Evolutionary conservation across 2,797 vertebrate species (phyloP).

Genomic region (Loris lydekkerianus): DNA sequence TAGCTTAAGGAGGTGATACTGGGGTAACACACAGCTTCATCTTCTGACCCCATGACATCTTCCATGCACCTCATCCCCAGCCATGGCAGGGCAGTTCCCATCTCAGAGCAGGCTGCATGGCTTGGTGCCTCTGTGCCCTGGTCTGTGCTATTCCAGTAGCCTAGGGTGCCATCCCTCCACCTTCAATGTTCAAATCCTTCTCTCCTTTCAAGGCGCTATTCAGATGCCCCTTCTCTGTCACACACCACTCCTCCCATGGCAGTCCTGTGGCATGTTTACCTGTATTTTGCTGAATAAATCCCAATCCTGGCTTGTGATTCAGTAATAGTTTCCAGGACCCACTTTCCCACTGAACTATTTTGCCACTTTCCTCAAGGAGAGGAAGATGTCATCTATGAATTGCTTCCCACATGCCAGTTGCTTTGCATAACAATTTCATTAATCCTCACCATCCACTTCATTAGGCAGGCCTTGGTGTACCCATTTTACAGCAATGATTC

Average conservation of each 20-base stretch:
- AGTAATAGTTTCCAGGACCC: accelerated
- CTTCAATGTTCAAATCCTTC: no score
- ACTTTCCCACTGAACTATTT: neutral
- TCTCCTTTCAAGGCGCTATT: accelerated
- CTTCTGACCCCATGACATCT: no score
- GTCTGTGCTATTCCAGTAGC: accelerated
- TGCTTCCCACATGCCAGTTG: no score
- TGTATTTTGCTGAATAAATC: neutral
- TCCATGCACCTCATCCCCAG: neutral
- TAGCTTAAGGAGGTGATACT: no score
- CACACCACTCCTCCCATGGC: accelerated
- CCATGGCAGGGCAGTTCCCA: no score
- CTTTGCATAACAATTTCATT: neutral
- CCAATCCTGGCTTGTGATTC: neutral
- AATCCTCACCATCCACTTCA: neutral
- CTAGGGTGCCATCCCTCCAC: no score
- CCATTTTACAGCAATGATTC: neutral
- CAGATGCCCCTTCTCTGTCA: neutral
- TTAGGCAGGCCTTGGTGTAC: neutral
- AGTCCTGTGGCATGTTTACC: neutral
- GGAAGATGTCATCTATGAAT: neutral
- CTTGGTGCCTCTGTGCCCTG: accelerated
- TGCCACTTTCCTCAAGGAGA: neutral
- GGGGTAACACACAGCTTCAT: neutral
- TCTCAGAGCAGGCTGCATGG: neutral